A percentile compares a stretch with the other conserved stretches of the same genome.
Evolutionary conservation across 1,140 invertebrate genomes (phyloP).

Genomic region (Lysiphlebus fabarum): DNA sequence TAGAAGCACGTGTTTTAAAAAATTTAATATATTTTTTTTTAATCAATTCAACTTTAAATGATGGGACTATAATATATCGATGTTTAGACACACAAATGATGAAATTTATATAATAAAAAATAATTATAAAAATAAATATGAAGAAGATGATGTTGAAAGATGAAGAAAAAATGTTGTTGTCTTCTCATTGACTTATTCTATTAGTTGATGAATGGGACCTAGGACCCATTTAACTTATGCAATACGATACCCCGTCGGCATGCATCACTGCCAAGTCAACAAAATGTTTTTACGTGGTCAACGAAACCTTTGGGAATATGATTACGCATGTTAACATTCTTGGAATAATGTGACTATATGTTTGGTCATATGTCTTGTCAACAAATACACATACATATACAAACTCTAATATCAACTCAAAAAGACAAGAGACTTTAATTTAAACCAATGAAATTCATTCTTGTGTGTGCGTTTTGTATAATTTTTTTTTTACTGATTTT

Average conservation of each 20-base stretch:
- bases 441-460: too few relatives aligned
- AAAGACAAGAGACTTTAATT: too few relatives aligned
- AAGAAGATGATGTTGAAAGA: background rate
- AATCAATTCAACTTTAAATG: too few relatives aligned
- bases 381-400: too few relatives aligned
- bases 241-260: slow-evolving; percentile 39
- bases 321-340: slow-evolving; percentile 46
- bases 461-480: too few relatives aligned
- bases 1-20: slow-evolving; percentile 23
- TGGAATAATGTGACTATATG: slow-evolving; percentile 30
- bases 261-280: slow-evolving; percentile 44
- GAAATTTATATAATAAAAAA: slow-evolving; percentile 5
- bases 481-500: too few relatives aligned
- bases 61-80: slow-evolving; percentile 4
- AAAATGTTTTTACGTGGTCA: slow-evolving; percentile 39
- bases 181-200: slow-evolving; percentile 9
- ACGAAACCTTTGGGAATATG: slow-evolving; percentile 42
- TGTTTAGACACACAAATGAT: slow-evolving; percentile 1
- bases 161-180: too few relatives aligned
- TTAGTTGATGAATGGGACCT: slow-evolving; percentile 40
- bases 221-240: slow-evolving; percentile 45
- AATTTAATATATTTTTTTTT: too few relatives aligned
- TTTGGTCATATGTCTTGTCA: too few relatives aligned
- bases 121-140: background rate
- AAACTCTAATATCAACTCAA: too few relatives aligned